Conservation (phyloP, 2,113 vertebrate species). For the Syngnathoides biaculeatus region DNA sequence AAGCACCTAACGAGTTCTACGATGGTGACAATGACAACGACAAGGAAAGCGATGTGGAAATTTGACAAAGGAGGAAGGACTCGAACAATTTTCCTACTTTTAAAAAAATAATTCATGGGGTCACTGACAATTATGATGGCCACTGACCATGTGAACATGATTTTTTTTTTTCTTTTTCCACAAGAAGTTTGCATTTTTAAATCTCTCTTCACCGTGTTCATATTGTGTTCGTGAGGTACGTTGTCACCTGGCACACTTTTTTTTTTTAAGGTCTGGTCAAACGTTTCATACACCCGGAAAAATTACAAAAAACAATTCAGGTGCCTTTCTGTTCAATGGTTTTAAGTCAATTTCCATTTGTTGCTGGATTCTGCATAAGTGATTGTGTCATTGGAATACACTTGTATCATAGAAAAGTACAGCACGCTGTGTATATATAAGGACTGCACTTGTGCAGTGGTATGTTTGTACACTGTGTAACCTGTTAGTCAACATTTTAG, state of each 20-base stretch:
- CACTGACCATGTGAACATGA: neutral
- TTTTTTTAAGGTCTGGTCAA: neutral
- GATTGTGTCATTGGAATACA: neutral
- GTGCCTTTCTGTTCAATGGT: neutral
- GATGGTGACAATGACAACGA: constrained; percentile 98
- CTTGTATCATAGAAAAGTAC: no score
- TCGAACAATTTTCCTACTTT: neutral
- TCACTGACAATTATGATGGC: neutral
- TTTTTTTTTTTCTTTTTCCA: neutral
- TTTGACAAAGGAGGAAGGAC: constrained; percentile 65
- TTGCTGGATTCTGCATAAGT: neutral
- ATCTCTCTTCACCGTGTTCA: neutral
- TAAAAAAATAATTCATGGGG: neutral
- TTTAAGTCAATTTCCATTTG: neutral
- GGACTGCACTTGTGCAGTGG: neutral
- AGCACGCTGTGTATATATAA: neutral
- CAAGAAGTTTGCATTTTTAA: constrained; percentile 1
- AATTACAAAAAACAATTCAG: no score
- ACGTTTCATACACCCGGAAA: no score
- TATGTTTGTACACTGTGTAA: neutral
- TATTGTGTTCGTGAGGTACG: constrained; percentile 1
- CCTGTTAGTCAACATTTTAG: constrained; percentile 2
- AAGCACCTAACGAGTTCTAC: constrained; percentile 93
- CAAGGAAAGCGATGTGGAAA: constrained; percentile 98
- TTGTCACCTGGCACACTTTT: neutral